Conservation (phyloP, 1,140 invertebrate species). For the Euschistus heros region DNA sequence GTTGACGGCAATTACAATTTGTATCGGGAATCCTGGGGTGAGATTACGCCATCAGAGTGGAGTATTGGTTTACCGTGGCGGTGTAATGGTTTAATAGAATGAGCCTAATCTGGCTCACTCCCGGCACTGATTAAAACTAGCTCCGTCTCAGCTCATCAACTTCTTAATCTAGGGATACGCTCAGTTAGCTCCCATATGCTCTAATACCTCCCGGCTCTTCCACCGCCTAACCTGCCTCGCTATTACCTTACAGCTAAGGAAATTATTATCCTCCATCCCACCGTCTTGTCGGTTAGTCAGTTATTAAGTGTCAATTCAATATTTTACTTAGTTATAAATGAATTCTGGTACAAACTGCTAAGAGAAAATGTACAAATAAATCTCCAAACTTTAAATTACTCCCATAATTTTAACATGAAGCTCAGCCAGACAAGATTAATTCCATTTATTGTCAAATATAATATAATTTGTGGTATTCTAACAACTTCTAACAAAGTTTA, state of each 20-base stretch:
- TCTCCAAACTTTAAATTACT: background rate
- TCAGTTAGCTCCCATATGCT: too few relatives aligned
- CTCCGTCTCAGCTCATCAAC: conserved; percentile 2
- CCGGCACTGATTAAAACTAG: conserved; percentile 1
- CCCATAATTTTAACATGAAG: background rate
- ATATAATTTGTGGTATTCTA: too few relatives aligned
- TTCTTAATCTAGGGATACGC: background rate
- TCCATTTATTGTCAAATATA: too few relatives aligned
- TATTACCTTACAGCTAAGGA: too few relatives aligned
- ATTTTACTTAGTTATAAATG: too few relatives aligned
- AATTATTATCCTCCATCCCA: too few relatives aligned
- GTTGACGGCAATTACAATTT: background rate
- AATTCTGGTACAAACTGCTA: too few relatives aligned
- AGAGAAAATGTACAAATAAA: background rate
- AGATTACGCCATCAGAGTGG: conserved; percentile 6
- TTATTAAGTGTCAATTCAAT: too few relatives aligned
- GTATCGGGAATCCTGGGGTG: background rate
- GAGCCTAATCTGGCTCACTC: background rate
- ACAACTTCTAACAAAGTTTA: background rate
- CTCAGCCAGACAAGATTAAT: too few relatives aligned
- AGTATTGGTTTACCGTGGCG: background rate
- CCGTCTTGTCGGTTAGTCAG: too few relatives aligned
- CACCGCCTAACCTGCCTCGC: background rate
- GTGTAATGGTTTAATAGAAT: background rate
- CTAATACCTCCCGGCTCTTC: background rate